A percentile compares a stretch with the other conserved stretches of the same genome.
Conservation (phyloP, 2,113 vertebrate species). For the Cettia cetti region DNA sequence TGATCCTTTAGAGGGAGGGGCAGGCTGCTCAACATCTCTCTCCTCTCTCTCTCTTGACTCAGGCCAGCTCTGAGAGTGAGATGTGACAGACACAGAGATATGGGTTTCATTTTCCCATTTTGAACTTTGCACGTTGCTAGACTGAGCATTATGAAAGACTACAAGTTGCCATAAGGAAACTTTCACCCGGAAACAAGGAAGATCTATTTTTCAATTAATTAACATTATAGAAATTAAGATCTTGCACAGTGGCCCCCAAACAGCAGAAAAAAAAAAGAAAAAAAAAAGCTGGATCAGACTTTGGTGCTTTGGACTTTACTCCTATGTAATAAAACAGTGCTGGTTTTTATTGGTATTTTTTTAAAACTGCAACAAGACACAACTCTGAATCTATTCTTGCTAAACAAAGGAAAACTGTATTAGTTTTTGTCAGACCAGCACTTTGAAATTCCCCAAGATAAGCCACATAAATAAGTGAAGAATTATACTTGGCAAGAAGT, state of each 20-base stretch:
- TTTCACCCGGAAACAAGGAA: not conserved
- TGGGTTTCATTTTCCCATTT: not conserved
- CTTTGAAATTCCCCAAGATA: conserved; percentile 58
- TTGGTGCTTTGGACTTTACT: not conserved
- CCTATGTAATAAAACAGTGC: not conserved
- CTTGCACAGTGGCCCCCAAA: not conserved
- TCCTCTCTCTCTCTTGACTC: not conserved
- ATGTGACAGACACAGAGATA: not conserved
- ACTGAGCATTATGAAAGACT: not conserved
- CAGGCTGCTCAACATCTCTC: not conserved
- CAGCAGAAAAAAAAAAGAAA: not conserved
- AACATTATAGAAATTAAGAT: not conserved
- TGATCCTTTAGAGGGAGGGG: not conserved
- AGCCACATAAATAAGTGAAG: conserved; percentile 52
- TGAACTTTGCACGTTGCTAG: not conserved
- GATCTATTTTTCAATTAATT: not conserved
- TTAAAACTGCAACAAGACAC: not conserved
- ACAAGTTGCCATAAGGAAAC: not conserved
- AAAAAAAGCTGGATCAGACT: not conserved
- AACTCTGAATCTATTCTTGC: not conserved
- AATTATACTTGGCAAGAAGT: conserved; percentile 49
- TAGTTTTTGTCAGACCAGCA: conserved; percentile 17
- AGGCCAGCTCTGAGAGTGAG: not conserved
- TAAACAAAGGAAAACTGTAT: conserved; percentile 43
- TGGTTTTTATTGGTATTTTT: not conserved